phyloP scores from a whole-genome alignment of 92 coral and sea anemone species.

The Micromussa lordhowensis region DNA sequence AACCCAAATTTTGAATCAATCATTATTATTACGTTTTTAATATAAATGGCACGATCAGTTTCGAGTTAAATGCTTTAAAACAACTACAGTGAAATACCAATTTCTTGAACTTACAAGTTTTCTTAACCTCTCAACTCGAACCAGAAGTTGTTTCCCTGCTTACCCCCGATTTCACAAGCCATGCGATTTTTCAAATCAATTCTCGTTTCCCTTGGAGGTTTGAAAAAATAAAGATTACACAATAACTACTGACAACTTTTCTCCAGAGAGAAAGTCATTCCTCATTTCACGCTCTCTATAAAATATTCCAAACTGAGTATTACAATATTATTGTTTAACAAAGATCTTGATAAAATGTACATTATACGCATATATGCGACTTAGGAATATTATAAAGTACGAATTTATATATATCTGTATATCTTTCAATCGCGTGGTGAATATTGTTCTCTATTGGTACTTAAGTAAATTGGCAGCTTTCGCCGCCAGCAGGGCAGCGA shows the following conservation, averaged over 20 bases:
- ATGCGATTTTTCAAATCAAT: no score
- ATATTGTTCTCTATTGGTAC: neutral
- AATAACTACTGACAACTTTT: neutral
- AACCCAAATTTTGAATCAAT: no score
- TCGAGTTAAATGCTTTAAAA: neutral
- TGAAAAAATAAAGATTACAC: no score
- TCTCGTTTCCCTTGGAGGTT: no score
- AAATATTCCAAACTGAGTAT: neutral
- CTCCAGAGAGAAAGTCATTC: neutral
- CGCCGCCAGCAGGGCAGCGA: constrained; percentile 21
- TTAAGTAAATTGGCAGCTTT: constrained; percentile 28
- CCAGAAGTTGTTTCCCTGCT: no score
- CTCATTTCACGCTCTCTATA: neutral
- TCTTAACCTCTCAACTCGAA: no score
- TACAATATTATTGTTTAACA: no score
- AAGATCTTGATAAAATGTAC: no score
- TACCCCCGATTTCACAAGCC: no score
- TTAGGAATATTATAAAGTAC: neutral
- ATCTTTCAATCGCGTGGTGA: neutral
- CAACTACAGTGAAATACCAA: no score
- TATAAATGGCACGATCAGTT: neutral
- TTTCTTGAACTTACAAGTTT: no score
- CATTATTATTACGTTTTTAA: neutral
- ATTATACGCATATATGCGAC: no score
- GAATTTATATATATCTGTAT: neutral